phyloP scores from a whole-genome alignment of 2,888 invertebrate species.

The Cryptocephalus moraei region DNA sequence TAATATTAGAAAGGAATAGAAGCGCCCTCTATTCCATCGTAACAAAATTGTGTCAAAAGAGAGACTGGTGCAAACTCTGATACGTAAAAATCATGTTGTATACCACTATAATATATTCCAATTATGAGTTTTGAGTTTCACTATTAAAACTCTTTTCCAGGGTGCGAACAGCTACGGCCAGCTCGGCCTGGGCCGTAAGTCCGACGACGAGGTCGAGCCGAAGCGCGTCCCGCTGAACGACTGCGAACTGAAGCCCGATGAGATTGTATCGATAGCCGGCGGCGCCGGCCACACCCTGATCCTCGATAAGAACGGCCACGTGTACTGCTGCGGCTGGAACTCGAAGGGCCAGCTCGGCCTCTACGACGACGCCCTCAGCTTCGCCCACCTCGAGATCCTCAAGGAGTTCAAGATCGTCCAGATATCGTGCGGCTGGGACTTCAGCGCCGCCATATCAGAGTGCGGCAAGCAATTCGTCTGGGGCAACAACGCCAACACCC shows the following conservation, averaged over 20 bases:
- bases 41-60: too few relatives aligned
- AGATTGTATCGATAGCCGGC: slow-evolving; percentile 55
- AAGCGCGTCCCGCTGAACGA: slow-evolving; percentile 31
- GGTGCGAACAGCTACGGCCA: slow-evolving; percentile 81
- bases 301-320: slow-evolving; percentile 52
- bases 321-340: slow-evolving; percentile 74
- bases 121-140: too few relatives aligned
- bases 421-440: slow-evolving; percentile 74
- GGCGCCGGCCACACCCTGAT: slow-evolving; percentile 71
- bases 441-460: slow-evolving; percentile 62
- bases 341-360: slow-evolving; percentile 61
- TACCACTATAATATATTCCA: too few relatives aligned
- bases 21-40: too few relatives aligned
- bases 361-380: slow-evolving; percentile 41
- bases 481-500: slow-evolving; percentile 74
- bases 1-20: too few relatives aligned
- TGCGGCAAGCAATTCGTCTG: slow-evolving; percentile 63
- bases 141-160: slow-evolving; percentile 43
- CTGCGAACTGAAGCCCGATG: slow-evolving; percentile 33
- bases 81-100: too few relatives aligned
- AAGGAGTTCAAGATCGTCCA: slow-evolving; percentile 47
- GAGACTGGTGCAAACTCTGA: too few relatives aligned
- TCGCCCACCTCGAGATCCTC: slow-evolving; percentile 51
- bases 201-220: slow-evolving; percentile 57
- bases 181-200: slow-evolving; percentile 55